phyloP scores from a whole-genome alignment of 1,140 invertebrate species.

The Rhopalosiphum maidis region DNA sequence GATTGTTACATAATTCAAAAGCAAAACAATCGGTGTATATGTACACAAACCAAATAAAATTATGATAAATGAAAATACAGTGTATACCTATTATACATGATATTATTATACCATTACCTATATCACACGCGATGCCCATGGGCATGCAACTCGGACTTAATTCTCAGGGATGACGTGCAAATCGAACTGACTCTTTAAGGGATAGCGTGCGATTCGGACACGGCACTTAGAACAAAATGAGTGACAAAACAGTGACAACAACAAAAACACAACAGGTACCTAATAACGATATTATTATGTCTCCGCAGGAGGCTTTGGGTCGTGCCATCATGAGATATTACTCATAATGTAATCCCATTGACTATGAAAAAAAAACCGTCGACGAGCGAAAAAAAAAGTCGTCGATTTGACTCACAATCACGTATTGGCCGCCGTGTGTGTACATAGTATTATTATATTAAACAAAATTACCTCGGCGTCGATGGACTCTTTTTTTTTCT shows the following conservation, averaged over 20 bases:
- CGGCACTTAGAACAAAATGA: not conserved
- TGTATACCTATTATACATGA: not conserved
- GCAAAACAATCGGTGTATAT: not conserved
- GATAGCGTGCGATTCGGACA: not conserved
- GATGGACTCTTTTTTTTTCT: not conserved
- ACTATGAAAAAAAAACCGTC: not conserved
- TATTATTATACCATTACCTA: not conserved
- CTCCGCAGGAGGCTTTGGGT: not conserved
- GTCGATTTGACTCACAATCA: not conserved
- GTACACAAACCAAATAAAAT: not conserved
- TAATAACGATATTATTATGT: slow-evolving; percentile 8
- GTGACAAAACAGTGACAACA: not conserved
- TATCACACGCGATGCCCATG: not conserved
- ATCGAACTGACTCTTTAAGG: not conserved
- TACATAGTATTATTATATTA: not conserved
- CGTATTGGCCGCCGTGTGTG: not conserved
- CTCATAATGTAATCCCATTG: not conserved
- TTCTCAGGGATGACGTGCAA: not conserved
- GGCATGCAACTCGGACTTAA: not conserved
- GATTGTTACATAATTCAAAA: not conserved
- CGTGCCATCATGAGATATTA: not conserved
- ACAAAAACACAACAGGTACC: slow-evolving; percentile 13
- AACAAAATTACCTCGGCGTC: not conserved
- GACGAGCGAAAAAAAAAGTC: not conserved
- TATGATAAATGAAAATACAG: not conserved